Evolutionary conservation across 1,140 invertebrate species (phyloP), one percentile per base, ranked within the genome.

Genomic region (Platorchestia sp.): DNA sequence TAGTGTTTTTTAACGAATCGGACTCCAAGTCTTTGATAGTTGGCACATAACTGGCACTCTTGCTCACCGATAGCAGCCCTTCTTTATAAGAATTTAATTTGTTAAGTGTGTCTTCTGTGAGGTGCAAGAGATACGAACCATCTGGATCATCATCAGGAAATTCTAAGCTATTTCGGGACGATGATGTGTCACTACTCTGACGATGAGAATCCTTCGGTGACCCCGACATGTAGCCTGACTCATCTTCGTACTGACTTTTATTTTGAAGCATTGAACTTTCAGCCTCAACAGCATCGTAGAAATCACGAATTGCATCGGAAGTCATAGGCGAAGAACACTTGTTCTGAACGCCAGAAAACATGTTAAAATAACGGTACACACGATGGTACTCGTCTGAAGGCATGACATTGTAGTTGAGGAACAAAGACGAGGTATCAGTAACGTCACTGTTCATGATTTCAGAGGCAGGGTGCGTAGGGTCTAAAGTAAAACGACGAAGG

Each of bases 1-100:
- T 10, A 45, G 7, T 47, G 16, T n/a, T 93, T 45, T 10, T 19
- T 41, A 93, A 44, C 22, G 36, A 22, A 47, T 36, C 40, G 6
- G 36, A 93, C 14, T 93, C 91, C 91, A 93, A 93, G 45, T 93
- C 91, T 93, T 44, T 45, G 40, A 93, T 93, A n/a, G 91, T 45
- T 40, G 91, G 91, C 43, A 93, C 91, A 93, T 19, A 93, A n/a
- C 43, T 6, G 10, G 91, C 91, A 45, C 45, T 45, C 45, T 93
- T 40, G 10, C 36, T 93, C 19, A 93, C 45, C 0, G 91, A 93
- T n/a, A 45, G n/a, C 7, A 93, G 45, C 45, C 45, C 91, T 6
- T 93, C 91, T n/a, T 45, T 93, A 44, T 93, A 93, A 44, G 91
- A 45, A 45, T 93, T 44, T 42, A 93, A 44, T 47, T 93, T 93